A percentile compares a stretch with the other conserved stretches of the same genome.
Conservation (phyloP, 30 jellyfish, hydroid and myxozoan species). For the Euphysa ruthae region DNA sequence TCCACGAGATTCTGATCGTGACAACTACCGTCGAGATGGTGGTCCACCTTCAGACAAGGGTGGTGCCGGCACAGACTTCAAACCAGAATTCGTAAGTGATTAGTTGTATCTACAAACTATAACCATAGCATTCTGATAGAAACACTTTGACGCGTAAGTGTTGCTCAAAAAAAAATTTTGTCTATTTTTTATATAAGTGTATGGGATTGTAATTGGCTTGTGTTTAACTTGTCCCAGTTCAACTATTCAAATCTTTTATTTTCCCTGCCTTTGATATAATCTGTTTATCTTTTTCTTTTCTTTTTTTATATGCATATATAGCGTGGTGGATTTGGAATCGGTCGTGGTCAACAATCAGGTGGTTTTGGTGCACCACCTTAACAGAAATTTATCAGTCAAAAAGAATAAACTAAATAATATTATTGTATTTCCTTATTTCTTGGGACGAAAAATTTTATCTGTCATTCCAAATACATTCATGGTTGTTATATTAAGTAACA, state of each 20-base stretch:
- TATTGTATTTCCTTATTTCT: not conserved
- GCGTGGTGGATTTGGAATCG: slow-evolving; percentile 89
- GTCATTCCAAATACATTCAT: no score
- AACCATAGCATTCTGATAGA: no score
- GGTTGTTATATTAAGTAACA: no score
- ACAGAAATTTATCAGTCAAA: no score
- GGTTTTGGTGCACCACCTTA: slow-evolving; percentile 93
- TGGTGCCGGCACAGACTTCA: slow-evolving; percentile 93
- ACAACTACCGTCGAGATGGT: slow-evolving; percentile 88
- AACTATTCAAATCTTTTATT: not conserved
- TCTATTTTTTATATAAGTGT: no score
- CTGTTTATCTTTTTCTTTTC: not conserved
- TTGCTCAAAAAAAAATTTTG: no score
- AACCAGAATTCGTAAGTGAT: slow-evolving; percentile 85
- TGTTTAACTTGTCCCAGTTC: no score
- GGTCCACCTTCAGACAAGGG: slow-evolving; percentile 55
- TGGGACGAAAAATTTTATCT: no score
- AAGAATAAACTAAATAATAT: not conserved
- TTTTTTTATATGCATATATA: not conserved
- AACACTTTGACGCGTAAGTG: not conserved
- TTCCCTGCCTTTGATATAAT: not conserved
- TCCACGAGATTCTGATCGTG: slow-evolving; percentile 94
- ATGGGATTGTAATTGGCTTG: no score
- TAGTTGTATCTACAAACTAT: not conserved
- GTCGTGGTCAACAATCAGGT: no score